A percentile compares a stretch with the other conserved stretches of the same genome.
Conservation (phyloP, 2,797 vertebrate genomes). For the Microctenopoma stevenorrisi region DNA sequence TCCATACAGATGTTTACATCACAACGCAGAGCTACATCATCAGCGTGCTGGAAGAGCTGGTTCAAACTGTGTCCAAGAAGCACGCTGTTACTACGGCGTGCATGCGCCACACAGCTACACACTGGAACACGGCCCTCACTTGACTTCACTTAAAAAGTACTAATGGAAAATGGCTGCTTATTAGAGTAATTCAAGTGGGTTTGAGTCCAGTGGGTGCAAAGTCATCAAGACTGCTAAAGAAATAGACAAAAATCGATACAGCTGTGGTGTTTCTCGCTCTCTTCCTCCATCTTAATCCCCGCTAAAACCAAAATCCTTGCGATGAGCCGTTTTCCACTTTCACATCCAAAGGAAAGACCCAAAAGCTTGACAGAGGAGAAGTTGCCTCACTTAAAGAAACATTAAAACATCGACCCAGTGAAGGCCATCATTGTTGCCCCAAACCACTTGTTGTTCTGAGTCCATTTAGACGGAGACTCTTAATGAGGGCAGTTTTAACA, state of each 20-base stretch:
- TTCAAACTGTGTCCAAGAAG: not conserved
- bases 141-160: constrained; percentile 51
- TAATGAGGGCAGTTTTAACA: constrained; percentile 55
- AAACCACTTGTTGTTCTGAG: constrained; percentile 55
- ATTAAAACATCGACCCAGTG: constrained; percentile 49
- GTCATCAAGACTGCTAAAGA: constrained; percentile 48
- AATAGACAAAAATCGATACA: constrained; percentile 60
- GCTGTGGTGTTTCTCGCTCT: constrained; percentile 3
- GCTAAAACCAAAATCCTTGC: constrained; percentile 39
- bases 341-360: constrained; percentile 23
- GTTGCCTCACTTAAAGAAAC: constrained; percentile 34
- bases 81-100: not conserved
- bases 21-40: constrained; percentile 24
- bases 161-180: constrained; percentile 53
- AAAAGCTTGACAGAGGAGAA: constrained; percentile 14
- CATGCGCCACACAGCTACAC: not conserved
- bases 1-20: constrained; percentile 1
- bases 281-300: constrained; percentile 42
- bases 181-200: constrained; percentile 58
- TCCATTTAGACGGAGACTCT: constrained; percentile 22
- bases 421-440: constrained; percentile 66
- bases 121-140: constrained; percentile 24
- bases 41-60: constrained; percentile 26
- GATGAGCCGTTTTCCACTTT: constrained; percentile 38
- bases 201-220: constrained; percentile 47